Evolutionary conservation across 2,888 invertebrate species (phyloP), one percentile per base, ranked within the genome.

Genomic region (Clanis bilineata): DNA sequence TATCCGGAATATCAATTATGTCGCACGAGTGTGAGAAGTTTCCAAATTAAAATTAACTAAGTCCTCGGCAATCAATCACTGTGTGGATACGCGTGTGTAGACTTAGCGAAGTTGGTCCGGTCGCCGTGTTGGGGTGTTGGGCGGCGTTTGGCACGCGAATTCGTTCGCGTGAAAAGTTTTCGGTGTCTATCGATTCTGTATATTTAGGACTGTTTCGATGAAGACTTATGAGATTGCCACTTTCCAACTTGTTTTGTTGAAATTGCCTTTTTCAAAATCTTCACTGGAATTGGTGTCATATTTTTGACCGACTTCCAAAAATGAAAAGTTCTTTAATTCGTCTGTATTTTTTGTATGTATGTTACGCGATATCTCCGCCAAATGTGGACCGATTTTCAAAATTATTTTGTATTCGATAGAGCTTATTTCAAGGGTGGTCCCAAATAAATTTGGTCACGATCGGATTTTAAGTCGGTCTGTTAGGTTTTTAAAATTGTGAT

Each of bases 111-210:
- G 66, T 62, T 66, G 61, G 21, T 23, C 56, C 62, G 62, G 64
- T 64, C 57, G 12, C 36, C n/a, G n/a, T n/a, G n/a, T n/a, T n/a
- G n/a, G n/a, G n/a, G n/a, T n/a, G 32, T 32, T 9, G 32, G 1
- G 5, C 9, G 7, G 57, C 58, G 18, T 55, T n/a, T 59, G 47
- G 44, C 12, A 57, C 44, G 59, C 60, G 66, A 67, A 73, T 73
- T 72, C 67, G 65, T 63, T 65, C 63, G 62, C 62, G 63, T 63
- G 63, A 59, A 68, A 73, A 73, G 62, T 73, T 71, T 67, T 59
- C 64, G 57, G 62, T 60, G 7, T 18, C 41, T 41, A 43, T 22
- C 44, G 62, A 60, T 32, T 64, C 32, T 51, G 66, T 76, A 58
- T 76, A 68, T 66, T 69, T 67, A 69, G 72, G 71, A 62, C 64